Base-by-base conservation (phyloP, 2,888 invertebrate genomes). In the Troides oblongomaculatus region DNA sequence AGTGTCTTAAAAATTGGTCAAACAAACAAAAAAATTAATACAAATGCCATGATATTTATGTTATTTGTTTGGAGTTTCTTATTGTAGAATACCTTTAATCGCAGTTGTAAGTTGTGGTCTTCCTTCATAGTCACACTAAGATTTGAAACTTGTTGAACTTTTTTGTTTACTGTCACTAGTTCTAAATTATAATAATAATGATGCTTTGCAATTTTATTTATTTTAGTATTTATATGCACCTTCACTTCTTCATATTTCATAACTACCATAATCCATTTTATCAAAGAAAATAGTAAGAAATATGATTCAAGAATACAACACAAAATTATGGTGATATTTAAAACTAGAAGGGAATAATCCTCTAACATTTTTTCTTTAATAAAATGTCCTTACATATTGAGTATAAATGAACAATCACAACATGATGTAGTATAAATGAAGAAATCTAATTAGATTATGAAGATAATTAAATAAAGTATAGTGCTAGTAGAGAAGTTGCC, bases 251-350 rank as follows among this genome's bases (percentile, higher is more conserved):
- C 76, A 74, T 81, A 84, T 72, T 83, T 85, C 14, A 81, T 79
- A 7, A 83, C 64, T 3, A 86, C 73, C 36, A 86, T 73, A 70
- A 88, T 79, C 83, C 85, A 86, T 74, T 85, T 86, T 43, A 87
- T 73, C 39, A 88, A 70, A 8, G 81, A 77, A 62, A 85, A 79
- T 4, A 84, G 84, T 53, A 82, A 82, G 69, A 85, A 72, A 69
- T 85, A 85, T 0, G 83, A 79, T 73, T 87, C 87, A 3, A 87
- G 73, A 61, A 85, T 80, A 17, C 83, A 79, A 58, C 85, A 76
- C 8, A 85, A 39, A 39, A 84, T 75, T 21, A 87, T 78, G 6
- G 82, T 76, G 14, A 82, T 73, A 64, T 84, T 83, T 5, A 82
- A 36, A 61, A 81, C 62, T 7, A 76, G 74, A 58, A 74, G 72